Evolutionary conservation across 2,113 vertebrate species (phyloP).

Genomic region (Aythya baeri): DNA sequence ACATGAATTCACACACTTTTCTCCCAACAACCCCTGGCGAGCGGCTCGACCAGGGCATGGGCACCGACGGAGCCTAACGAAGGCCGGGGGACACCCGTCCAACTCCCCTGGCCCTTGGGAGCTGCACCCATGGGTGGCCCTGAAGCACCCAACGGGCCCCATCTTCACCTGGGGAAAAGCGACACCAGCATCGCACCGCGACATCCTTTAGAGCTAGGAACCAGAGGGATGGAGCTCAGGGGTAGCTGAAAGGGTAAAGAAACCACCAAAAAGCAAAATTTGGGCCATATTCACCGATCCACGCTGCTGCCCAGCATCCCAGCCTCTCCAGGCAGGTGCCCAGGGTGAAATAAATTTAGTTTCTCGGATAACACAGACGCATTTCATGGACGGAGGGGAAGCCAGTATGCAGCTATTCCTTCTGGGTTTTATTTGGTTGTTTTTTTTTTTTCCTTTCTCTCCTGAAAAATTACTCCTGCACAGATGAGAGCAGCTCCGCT

Average conservation of each 20-base stretch:
- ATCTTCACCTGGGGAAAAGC: neutral
- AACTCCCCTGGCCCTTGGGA: rapidly evolving
- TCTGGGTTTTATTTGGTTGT: neutral
- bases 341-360: conserved; percentile 11
- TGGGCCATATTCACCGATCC: rapidly evolving
- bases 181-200: rapidly evolving
- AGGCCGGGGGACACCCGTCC: neutral
- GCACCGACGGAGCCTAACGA: neutral
- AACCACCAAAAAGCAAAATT: neutral
- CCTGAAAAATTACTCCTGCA: conserved; percentile 25
- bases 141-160: neutral
- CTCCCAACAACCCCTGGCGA: neutral
- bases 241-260: neutral
- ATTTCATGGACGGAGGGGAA: neutral
- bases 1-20: neutral
- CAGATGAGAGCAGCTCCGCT: neutral
- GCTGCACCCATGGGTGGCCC: neutral
- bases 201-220: neutral
- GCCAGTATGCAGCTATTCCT: neutral
- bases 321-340: neutral
- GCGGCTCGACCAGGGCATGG: neutral
- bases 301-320: rapidly evolving
- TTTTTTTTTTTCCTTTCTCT: neutral
- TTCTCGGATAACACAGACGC: neutral
- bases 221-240: neutral